These are phyloP conservation scores for Xylocampa areola DNA, from an alignment of 2,888 invertebrate species.

Conservation along the genomic window DNA sequence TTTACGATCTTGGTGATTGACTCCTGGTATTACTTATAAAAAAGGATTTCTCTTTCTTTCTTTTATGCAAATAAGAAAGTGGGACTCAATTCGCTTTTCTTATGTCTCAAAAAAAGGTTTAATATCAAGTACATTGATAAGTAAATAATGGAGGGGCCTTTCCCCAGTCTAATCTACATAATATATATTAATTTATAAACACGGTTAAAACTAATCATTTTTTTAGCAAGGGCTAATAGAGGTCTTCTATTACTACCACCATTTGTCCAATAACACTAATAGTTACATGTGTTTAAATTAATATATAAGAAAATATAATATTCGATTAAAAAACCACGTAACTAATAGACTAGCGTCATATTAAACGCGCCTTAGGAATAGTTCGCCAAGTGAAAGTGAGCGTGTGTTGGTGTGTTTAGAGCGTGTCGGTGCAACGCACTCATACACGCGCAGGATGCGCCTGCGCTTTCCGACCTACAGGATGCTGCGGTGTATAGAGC, in stretches of 20 bases:
- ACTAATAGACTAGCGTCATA: constrained; percentile 18
- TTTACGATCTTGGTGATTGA: constrained; percentile 13
- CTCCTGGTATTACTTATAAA: neutral
- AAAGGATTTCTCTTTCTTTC: neutral
- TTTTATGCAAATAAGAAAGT: too few species aligned
- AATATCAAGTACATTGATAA: too few species aligned
- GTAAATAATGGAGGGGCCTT: too few species aligned
- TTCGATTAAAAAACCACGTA: constrained; percentile 5
- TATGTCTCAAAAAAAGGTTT: too few species aligned
- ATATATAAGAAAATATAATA: neutral
- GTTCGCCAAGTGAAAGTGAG: constrained; percentile 87
- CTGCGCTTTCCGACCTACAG: constrained; percentile 72
- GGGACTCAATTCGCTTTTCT: too few species aligned
- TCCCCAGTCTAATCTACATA: too few species aligned
- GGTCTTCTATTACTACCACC: too few species aligned
- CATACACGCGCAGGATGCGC: constrained; percentile 58
- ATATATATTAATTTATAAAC: too few species aligned
- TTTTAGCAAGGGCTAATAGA: too few species aligned
- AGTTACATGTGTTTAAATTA: too few species aligned
- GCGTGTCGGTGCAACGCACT: constrained; percentile 62
- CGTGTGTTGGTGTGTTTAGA: constrained; percentile 76
- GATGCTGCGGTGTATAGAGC: constrained; percentile 59
- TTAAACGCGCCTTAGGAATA: constrained; percentile 77
- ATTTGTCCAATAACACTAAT: too few species aligned
- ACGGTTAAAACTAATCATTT: too few species aligned